phyloP scores from a whole-genome alignment of 2,797 vertebrate species.

The Pseudochirops corinnae region DNA sequence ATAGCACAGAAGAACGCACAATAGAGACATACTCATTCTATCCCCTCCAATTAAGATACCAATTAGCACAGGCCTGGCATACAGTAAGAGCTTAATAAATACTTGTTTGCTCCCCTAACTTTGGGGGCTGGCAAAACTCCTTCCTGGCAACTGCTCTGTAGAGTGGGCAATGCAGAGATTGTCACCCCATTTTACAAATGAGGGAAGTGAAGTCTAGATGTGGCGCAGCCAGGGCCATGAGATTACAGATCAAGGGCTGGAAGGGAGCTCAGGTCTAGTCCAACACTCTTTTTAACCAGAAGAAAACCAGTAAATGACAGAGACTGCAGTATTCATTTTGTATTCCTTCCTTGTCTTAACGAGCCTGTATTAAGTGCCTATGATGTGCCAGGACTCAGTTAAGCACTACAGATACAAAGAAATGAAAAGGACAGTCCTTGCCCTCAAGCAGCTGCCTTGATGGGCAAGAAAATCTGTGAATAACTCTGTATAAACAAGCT shows the following conservation, averaged over 20 bases:
- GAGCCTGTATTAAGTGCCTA: not conserved
- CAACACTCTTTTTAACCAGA: not conserved
- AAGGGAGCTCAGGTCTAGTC: not conserved
- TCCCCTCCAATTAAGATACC: not conserved
- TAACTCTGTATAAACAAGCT: not conserved
- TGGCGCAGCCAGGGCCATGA: not conserved
- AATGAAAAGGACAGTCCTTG: not conserved
- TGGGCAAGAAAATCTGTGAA: no score
- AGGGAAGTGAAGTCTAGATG: not conserved
- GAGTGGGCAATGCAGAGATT: not conserved
- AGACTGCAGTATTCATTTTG: not conserved
- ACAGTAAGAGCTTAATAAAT: not conserved
- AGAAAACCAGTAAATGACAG: not conserved
- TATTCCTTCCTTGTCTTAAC: not conserved
- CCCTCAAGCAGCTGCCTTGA: not conserved
- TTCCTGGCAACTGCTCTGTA: not conserved
- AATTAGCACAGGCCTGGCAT: not conserved
- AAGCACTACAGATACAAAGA: not conserved
- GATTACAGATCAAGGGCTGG: not conserved
- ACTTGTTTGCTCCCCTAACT: not conserved
- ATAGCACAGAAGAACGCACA: rapidly evolving
- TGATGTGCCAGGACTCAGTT: not conserved
- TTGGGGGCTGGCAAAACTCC: not conserved
- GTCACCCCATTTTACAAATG: not conserved
- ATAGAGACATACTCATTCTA: not conserved